A percentile compares a stretch with the other conserved stretches of the same genome.
Conservation (phyloP, 2,113 vertebrate genomes). For the Scomber colias region DNA sequence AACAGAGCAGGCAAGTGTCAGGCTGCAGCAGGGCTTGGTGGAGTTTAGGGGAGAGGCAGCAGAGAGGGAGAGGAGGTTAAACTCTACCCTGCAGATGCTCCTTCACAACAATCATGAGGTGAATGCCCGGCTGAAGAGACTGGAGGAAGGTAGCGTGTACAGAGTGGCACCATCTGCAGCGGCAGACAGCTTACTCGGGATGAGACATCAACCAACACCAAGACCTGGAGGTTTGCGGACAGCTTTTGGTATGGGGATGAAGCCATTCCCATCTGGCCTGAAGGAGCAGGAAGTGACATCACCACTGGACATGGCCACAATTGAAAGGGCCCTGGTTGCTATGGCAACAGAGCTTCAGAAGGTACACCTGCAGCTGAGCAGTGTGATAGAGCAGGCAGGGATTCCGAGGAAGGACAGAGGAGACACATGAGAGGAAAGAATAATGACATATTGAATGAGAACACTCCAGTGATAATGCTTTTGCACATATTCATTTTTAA, state of each 20-base stretch:
- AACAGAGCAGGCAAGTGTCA: constrained; percentile 44
- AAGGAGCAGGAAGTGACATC: constrained; percentile 62
- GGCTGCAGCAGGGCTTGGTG: constrained; percentile 45
- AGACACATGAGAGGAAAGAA: constrained; percentile 49
- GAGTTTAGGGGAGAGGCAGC: constrained; percentile 59
- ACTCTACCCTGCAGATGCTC: constrained; percentile 61
- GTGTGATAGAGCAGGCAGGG: constrained; percentile 56
- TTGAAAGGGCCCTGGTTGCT: constrained; percentile 70
- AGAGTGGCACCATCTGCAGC: neutral
- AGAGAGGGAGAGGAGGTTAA: constrained; percentile 68
- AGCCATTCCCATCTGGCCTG: constrained; percentile 16
- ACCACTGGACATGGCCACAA: constrained; percentile 12
- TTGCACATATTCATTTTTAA: constrained; percentile 39
- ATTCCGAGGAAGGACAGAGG: constrained; percentile 45
- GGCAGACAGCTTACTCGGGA: neutral
- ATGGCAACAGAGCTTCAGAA: constrained; percentile 74
- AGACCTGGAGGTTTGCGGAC: constrained; percentile 25
- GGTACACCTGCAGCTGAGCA: constrained; percentile 71
- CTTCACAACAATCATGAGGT: constrained; percentile 47
- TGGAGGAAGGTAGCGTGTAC: constrained; percentile 48
- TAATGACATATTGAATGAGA: neutral
- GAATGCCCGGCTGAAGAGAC: constrained; percentile 35
- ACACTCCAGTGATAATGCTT: constrained; percentile 17
- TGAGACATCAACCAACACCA: constrained; percentile 21
- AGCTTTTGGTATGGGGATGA: constrained; percentile 10